A percentile compares a stretch with the other conserved stretches of the same genome.
Conservation (phyloP, 2,113 vertebrate species). For the Rhineura floridana region DNA sequence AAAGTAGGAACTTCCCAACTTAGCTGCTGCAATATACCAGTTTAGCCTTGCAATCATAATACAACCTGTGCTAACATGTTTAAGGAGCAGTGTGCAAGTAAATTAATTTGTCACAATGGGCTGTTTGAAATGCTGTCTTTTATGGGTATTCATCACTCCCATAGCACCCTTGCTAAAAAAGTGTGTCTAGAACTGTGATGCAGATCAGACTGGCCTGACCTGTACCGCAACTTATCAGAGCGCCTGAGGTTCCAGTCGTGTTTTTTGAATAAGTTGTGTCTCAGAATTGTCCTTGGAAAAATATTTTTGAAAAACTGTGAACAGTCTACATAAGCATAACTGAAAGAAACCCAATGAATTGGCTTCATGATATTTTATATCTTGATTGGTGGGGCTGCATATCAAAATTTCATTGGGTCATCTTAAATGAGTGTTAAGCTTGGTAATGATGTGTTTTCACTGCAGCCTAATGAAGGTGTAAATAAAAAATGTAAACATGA, state of each 20-base stretch:
- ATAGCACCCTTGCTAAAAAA: neutral
- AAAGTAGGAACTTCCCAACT: neutral
- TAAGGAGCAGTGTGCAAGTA: neutral
- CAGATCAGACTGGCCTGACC: neutral
- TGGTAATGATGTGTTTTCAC: neutral
- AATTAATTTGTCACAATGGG: neutral
- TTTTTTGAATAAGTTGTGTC: neutral
- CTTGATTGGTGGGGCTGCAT: neutral
- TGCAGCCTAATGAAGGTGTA: neutral
- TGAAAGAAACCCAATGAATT: neutral
- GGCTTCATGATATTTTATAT: neutral
- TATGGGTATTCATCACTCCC: neutral
- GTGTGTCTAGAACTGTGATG: neutral
- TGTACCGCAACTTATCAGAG: neutral
- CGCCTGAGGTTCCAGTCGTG: neutral
- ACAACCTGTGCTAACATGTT: too few species aligned
- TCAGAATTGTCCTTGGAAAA: neutral
- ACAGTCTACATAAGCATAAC: neutral
- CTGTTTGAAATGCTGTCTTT: neutral
- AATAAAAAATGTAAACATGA: neutral
- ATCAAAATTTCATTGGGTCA: neutral
- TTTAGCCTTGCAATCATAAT: too few species aligned
- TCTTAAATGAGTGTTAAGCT: neutral
- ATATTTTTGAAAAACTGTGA: neutral
- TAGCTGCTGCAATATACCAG: neutral